These are phyloP conservation scores for Melopsittacus undulatus DNA, from an alignment of 2,797 vertebrate species.

Conservation along the genomic window DNA sequence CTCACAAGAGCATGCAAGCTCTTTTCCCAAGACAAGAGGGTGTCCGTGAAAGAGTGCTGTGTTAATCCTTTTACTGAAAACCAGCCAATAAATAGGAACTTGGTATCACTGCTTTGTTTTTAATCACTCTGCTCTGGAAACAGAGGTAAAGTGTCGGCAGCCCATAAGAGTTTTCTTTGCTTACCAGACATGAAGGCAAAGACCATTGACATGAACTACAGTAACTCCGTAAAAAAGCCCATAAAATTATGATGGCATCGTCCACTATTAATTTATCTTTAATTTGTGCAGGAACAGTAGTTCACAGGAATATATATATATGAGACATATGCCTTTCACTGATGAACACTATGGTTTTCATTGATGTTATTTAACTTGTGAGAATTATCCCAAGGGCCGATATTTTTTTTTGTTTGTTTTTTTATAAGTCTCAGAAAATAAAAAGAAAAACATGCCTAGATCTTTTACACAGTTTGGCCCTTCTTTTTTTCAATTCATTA, in stretches of 20 bases:
- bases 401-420: not conserved
- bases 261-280: not conserved
- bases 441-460: not conserved
- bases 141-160: not conserved
- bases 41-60: too few species aligned
- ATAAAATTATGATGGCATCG: not conserved
- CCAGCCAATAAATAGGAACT: not conserved
- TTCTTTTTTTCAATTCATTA: not conserved
- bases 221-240: not conserved
- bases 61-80: not conserved
- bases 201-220: not conserved
- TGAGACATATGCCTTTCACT: not conserved
- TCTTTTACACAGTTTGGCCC: not conserved
- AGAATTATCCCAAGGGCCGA: not conserved
- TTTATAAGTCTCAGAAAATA: not conserved
- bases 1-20: too few species aligned
- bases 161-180: not conserved
- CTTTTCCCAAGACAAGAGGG: too few species aligned
- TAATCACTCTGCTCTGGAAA: not conserved
- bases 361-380: not conserved
- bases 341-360: not conserved
- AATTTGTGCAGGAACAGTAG: not conserved
- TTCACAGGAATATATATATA: not conserved
- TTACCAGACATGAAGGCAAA: not conserved
- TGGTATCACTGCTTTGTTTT: not conserved